These are phyloP conservation scores for Rhagoletis zephyria DNA, from an alignment of 1,140 invertebrate species.

Conservation along the genomic window DNA sequence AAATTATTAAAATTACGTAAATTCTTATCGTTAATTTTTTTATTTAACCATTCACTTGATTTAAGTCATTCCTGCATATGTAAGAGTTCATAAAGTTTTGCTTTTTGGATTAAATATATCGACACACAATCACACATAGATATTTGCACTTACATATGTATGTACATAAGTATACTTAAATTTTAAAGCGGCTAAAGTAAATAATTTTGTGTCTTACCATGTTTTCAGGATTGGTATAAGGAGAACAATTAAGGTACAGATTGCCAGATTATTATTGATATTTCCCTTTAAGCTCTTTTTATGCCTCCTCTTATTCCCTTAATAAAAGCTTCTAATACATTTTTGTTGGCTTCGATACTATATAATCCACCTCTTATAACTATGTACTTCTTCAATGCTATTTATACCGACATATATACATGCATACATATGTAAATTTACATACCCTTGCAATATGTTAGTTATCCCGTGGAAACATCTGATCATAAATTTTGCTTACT, in stretches of 20 bases:
- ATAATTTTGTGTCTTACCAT: constrained; percentile 50
- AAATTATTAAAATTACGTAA: too few species aligned
- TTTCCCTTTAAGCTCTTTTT: constrained; percentile 10
- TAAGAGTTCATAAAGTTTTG: neutral
- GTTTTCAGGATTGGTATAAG: constrained; percentile 49
- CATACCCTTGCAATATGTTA: neutral
- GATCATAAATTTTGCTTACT: too few species aligned
- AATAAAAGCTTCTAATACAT: constrained; percentile 15
- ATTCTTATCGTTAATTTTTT: too few species aligned
- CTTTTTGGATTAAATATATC: neutral
- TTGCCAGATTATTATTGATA: constrained; percentile 25
- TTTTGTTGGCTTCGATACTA: constrained; percentile 29
- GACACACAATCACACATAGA: neutral
- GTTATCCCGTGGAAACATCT: too few species aligned
- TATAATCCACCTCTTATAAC: constrained; percentile 1
- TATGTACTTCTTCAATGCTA: constrained; percentile 17
- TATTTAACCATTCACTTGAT: neutral
- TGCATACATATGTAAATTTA: neutral
- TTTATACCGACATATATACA: neutral
- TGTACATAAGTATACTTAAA: constrained; percentile 9
- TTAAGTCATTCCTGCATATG: neutral
- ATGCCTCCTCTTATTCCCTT: constrained; percentile 20
- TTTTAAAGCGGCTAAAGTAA: neutral
- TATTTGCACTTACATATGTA: constrained; percentile 9
- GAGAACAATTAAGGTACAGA: constrained; percentile 45